Percentiles rank a stretch among this genome's conserved stretches.
These are phyloP conservation scores for Pluvianellus socialis DNA, from an alignment of 2,113 vertebrate species.

Conservation along the genomic window DNA sequence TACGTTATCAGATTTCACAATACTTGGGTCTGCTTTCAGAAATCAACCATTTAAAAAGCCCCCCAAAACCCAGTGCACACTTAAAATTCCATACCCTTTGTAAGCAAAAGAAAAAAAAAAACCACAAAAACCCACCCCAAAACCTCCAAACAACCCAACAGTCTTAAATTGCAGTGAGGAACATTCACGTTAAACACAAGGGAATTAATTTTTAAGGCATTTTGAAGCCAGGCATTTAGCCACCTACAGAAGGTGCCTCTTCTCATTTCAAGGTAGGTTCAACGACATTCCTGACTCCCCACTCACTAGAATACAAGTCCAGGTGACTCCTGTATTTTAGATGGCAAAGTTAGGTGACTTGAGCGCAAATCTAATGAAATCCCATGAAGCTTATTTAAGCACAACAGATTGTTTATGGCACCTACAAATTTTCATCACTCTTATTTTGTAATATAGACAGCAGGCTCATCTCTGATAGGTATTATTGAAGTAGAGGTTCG, in stretches of 20 bases:
- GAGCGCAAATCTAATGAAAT: not conserved
- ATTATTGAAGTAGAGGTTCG: rapidly evolving
- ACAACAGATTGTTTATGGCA: not conserved
- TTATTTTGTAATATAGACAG: not conserved
- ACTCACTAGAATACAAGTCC: not conserved
- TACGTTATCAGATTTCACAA: not conserved
- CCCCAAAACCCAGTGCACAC: rapidly evolving
- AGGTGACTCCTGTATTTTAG: not conserved
- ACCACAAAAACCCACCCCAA: not conserved
- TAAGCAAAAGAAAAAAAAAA: not conserved
- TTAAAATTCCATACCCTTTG: not conserved
- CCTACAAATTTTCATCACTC: not conserved
- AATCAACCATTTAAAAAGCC: not conserved
- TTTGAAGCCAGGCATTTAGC: not conserved
- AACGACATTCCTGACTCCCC: not conserved
- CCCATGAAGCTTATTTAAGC: not conserved
- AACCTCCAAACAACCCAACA: not conserved
- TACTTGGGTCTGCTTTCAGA: not conserved
- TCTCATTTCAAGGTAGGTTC: not conserved
- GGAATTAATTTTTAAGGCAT: not conserved
- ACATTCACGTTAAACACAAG: not conserved
- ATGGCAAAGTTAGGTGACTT: not conserved
- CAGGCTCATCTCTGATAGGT: not conserved
- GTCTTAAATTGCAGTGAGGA: not conserved
- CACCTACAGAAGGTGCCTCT: not conserved